Evolutionary conservation across 2,797 vertebrate genomes (phyloP), one percentile per base, ranked within the genome.

Genomic region (Bradypodion ventrale): DNA sequence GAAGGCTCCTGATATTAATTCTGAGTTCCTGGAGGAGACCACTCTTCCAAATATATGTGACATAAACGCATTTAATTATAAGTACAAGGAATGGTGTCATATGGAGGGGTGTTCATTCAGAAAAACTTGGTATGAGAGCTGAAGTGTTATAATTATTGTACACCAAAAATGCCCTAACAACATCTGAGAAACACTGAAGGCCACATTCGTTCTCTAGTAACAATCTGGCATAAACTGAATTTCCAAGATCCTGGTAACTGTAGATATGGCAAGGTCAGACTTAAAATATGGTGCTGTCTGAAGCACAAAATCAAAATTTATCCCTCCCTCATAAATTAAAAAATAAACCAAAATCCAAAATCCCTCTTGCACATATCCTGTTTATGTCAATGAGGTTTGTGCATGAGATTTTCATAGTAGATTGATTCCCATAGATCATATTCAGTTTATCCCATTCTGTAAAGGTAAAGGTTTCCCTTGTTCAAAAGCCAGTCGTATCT

Each of bases 271-370:
- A 52, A 23, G 25, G 72, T 62, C 23, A 25, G 25, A 19, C 15
- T 21, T n/a, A n/a, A n/a, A n/a, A n/a, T n/a, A n/a, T n/a, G n/a
- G n/a, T n/a, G n/a, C n/a, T n/a, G n/a, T n/a, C n/a, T n/a, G n/a
- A n/a, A n/a, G n/a, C n/a, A n/a, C n/a, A n/a, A n/a, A n/a, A n/a
- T n/a, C 32, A 59, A 52, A 62, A 56, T 25, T 25, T 16, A n/a
- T 21, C 16, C 42, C 29, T 62, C 56, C 9, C 56, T 25, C 56
- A 73, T 13, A 62, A 25, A 65, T 19, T 60, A n/a, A n/a, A 49
- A 19, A 42, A 86, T 65, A 75, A 80, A 42, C 75, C 19, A 59
- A 42, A 13, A 82, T 23, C 74, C 56, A 83, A 79, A 83, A 21
- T 70, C 70, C 68, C 49, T 87, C 40, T 81, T 65, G 21, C 8